These are phyloP conservation scores for Nomada hirtipes DNA, from an alignment of 2,888 invertebrate genomes.

Conservation along the genomic window DNA sequence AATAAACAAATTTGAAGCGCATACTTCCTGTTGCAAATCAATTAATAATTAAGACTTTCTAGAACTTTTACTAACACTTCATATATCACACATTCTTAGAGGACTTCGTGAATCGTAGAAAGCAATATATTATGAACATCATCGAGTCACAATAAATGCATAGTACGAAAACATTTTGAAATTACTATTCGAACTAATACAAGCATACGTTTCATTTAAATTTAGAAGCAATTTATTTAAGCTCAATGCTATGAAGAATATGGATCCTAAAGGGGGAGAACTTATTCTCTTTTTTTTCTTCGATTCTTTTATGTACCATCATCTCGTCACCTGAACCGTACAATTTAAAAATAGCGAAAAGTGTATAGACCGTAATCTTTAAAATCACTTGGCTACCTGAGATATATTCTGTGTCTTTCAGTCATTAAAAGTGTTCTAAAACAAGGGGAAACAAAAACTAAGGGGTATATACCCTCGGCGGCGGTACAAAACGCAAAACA, in stretches of 20 bases:
- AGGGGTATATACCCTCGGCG: slow-evolving; percentile 33
- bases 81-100: slow-evolving; percentile 7
- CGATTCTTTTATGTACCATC: slow-evolving; percentile 3
- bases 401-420: slow-evolving; percentile 72
- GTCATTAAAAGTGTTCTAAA: slow-evolving; percentile 62
- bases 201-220: slow-evolving; percentile 8
- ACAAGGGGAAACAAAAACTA: slow-evolving; percentile 29
- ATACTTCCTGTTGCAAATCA: slow-evolving; percentile 27
- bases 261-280: slow-evolving; percentile 9
- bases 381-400: slow-evolving; percentile 68
- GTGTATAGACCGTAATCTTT: slow-evolving; percentile 51
- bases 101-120: slow-evolving; percentile 8
- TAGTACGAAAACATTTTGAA: not conserved
- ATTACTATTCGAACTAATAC: slow-evolving; percentile 24
- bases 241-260: slow-evolving; percentile 21
- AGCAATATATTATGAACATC: slow-evolving; percentile 9
- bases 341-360: slow-evolving; percentile 33
- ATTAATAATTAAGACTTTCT: slow-evolving; percentile 22
- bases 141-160: slow-evolving; percentile 12
- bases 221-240: slow-evolving; percentile 34
- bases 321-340: slow-evolving; percentile 5
- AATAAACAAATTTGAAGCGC: not conserved
- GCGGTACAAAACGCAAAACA: slow-evolving; percentile 37
- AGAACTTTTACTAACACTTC: not conserved
- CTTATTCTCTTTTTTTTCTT: slow-evolving; percentile 8